These are phyloP conservation scores for Poecilia velifera DNA, from an alignment of 2,797 vertebrate genomes.

Conservation along the genomic window DNA sequence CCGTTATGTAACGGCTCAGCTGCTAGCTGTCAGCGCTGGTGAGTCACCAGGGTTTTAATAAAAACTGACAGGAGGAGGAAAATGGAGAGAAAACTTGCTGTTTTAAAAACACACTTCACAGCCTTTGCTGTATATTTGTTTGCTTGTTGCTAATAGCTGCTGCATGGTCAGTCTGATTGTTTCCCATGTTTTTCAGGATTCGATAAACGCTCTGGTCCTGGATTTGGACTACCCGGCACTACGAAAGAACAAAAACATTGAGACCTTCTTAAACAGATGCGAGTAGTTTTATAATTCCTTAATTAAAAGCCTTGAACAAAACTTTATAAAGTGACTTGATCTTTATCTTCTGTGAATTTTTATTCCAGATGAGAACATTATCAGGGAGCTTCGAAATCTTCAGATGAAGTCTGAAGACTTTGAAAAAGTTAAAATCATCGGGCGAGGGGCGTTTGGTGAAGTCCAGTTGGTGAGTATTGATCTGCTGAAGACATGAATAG, in stretches of 20 bases:
- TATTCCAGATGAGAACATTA: conserved; percentile 90
- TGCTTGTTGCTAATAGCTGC: background rate
- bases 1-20: background rate
- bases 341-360: background rate
- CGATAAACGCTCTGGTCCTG: conserved; percentile 94
- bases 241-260: conserved; percentile 99
- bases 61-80: background rate
- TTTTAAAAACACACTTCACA: background rate
- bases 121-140: background rate
- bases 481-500: background rate
- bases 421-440: conserved; percentile 98
- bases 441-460: conserved; percentile 97
- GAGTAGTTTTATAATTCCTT: conserved; percentile 72
- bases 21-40: conserved; percentile 5
- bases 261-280: conserved; percentile 98
- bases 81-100: background rate
- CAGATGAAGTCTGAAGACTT: conserved; percentile 99
- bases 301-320: background rate
- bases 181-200: conserved; percentile 83
- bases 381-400: conserved; percentile 87
- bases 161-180: background rate
- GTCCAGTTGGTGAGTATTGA: conserved; percentile 92
- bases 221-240: conserved; percentile 97
- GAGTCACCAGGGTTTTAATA: conserved; percentile 5
- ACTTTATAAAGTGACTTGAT: background rate